Percentiles rank a stretch among this genome's conserved stretches.
Evolutionary conservation across 2,797 vertebrate species (phyloP).

Genomic region (Scleropages formosus): DNA sequence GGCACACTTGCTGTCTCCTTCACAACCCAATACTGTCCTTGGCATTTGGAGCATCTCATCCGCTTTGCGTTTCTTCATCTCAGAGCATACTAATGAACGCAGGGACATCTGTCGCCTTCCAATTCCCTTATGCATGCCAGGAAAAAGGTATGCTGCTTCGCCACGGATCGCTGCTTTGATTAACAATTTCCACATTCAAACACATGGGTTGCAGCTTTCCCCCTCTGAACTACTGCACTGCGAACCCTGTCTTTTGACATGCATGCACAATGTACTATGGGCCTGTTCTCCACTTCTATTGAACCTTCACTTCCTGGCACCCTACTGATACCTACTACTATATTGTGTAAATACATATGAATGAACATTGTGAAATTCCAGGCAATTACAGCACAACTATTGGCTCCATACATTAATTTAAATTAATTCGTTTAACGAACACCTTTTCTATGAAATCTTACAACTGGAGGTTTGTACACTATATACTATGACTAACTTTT

Average conservation of each 20-base stretch:
- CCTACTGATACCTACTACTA: neutral
- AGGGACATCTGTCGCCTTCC: slow-evolving; percentile 74
- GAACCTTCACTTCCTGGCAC: neutral
- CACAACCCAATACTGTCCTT: slow-evolving; percentile 58
- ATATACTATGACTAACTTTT: too few species aligned
- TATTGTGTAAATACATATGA: too few species aligned
- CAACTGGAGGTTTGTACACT: too few species aligned
- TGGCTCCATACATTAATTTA: too few species aligned
- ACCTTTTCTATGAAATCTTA: too few species aligned
- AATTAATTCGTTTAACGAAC: too few species aligned
- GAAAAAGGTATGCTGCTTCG: slow-evolving; percentile 57
- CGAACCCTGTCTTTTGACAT: too few species aligned
- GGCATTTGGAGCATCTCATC: slow-evolving; percentile 67
- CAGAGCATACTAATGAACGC: slow-evolving; percentile 71
- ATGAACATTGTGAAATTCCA: too few species aligned
- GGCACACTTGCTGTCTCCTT: neutral
- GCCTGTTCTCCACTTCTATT: neutral
- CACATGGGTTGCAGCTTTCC: slow-evolving; percentile 44
- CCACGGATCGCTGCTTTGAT: slow-evolving; percentile 67
- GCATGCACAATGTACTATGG: neutral
- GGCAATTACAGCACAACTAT: too few species aligned
- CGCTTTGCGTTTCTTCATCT: slow-evolving; percentile 50
- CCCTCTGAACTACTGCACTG: neutral
- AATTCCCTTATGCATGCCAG: slow-evolving; percentile 47
- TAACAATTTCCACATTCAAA: slow-evolving; percentile 60